These are phyloP conservation scores for Lordiphosa collinella DNA, from an alignment of 1,140 invertebrate species.

Conservation along the genomic window DNA sequence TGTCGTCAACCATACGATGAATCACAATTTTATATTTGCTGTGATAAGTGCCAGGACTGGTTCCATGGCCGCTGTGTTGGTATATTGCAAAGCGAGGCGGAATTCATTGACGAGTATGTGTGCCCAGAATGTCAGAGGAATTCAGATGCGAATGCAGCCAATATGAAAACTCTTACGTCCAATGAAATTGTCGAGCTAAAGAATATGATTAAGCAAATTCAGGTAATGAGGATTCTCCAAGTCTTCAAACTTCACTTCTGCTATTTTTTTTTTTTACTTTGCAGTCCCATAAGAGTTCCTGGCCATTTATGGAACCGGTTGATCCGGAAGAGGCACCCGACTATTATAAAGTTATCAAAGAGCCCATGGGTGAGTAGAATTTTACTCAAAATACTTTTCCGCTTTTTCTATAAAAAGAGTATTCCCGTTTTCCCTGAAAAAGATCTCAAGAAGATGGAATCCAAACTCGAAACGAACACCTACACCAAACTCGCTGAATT, in stretches of 20 bases:
- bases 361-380: constrained; percentile 93
- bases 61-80: constrained; percentile 99
- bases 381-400: constrained; percentile 37
- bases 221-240: constrained; percentile 81
- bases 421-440: constrained; percentile 29
- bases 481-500: constrained; percentile 96
- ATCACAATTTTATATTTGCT: constrained; percentile 99
- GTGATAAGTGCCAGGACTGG: constrained; percentile 99
- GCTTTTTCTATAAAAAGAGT: background rate
- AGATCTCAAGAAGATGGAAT: constrained; percentile 97
- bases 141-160: constrained; percentile 92
- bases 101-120: constrained; percentile 96
- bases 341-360: constrained; percentile 98
- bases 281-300: constrained; percentile 93
- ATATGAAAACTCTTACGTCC: constrained; percentile 90
- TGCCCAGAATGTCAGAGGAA: constrained; percentile 97
- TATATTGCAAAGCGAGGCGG: constrained; percentile 95
- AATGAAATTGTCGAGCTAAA: constrained; percentile 92
- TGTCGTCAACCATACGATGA: constrained; percentile 98
- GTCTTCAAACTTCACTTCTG: background rate
- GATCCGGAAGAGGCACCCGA: constrained; percentile 96
- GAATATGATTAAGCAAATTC: constrained; percentile 93
- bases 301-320: constrained; percentile 98
- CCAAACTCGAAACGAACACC: constrained; percentile 89
- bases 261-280: constrained; percentile 19